These are phyloP conservation scores for Ispidina lecontei DNA, from an alignment of 2,797 vertebrate genomes.

Conservation along the genomic window DNA sequence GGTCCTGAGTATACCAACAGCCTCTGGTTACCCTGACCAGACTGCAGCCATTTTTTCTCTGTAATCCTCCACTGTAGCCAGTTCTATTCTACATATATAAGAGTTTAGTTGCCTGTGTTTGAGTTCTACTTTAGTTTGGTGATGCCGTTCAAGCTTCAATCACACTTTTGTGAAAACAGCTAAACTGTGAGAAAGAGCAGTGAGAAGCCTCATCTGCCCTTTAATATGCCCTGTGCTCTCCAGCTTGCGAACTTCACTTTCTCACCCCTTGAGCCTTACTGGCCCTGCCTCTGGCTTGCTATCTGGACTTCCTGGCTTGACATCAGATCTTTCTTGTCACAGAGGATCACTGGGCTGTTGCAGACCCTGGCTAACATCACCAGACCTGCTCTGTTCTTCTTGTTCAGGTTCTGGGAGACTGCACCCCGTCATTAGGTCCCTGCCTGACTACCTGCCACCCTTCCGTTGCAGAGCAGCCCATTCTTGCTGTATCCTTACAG, in stretches of 20 bases:
- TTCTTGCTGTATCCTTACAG: neutral
- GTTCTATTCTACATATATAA: neutral
- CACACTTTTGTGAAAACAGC: neutral
- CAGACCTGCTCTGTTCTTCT: neutral
- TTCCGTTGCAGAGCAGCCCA: neutral
- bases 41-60: neutral
- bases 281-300: neutral
- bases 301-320: neutral
- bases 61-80: neutral
- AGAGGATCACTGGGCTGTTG: neutral
- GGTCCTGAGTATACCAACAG: neutral
- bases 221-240: neutral
- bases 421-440: neutral
- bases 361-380: neutral
- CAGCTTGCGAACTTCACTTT: neutral
- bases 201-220: neutral
- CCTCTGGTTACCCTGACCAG: neutral
- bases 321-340: neutral
- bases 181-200: neutral
- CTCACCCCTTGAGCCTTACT: neutral
- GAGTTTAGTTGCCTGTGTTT: neutral
- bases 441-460: neutral
- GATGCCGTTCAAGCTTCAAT: neutral
- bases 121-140: neutral
- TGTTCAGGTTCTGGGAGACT: neutral